Base-by-base conservation (phyloP, 2,797 vertebrate genomes). In the Melanotaenia maccullochi region DNA sequence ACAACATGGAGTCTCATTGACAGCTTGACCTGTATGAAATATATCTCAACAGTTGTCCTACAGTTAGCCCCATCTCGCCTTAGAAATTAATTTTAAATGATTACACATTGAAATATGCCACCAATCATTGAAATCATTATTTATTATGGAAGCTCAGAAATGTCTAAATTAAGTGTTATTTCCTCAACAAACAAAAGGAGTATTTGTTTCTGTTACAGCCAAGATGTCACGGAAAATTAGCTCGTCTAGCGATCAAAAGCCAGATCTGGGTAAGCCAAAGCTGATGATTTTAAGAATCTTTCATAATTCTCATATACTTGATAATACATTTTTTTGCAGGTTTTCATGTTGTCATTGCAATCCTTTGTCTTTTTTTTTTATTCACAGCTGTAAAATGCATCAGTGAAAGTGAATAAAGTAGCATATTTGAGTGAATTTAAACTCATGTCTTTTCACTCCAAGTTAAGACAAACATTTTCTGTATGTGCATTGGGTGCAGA, bases 211-310 rank as follows among this genome's bases (percentile, higher is more conserved):
- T 94, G 74, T 95, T 94, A 84, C 97, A 99, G 98, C 97, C 89
- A 99, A 96, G 96, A 97, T 98, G 96, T 99, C 98, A 89, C 96
- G 97, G 94, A 99, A 97, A 95, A 96, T 99, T 96, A 97, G 95
- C 94, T 96, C 96, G 85, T 95, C 96, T 95, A 94, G 94, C 92
- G 97, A 99, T 89, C 95, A 96, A 95, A 99, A 97, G 95, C 91
- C 95, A 91, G 97, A 98, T 82, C 86, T 93, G 93, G 97, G 97
- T 99, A 97, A 98, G 97, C 85, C 79, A 81, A 68, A 76, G 67
- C 81, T 68, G 61, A 56, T 81, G 63, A 74, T 55, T 81, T 76
- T 72, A 44, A 71, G 40, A 77, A 73, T 32, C 20, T 69, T 79
- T 25, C 5, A 18, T 9, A 9, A 14, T 20, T 49, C 2, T 49